Evolutionary conservation across 2,113 vertebrate genomes (phyloP), one percentile per base, ranked within the genome.

Genomic region (Nibea albiflora): DNA sequence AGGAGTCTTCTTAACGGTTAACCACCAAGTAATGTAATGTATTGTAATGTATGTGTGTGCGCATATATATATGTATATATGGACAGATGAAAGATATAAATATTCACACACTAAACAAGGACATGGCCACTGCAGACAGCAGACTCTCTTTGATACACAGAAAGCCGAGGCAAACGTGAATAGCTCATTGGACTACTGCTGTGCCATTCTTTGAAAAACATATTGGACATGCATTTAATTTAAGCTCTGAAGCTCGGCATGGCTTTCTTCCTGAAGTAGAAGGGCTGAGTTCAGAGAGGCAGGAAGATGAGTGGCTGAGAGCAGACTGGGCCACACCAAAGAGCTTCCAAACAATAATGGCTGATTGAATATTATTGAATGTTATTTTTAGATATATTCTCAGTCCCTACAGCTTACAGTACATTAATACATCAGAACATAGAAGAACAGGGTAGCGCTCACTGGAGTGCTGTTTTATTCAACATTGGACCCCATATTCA

Each of bases 151-250:
- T 94, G 88, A 93, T 90, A 86, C 80, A 72, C 60, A 65, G 58
- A 83, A 80, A 80, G 80, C 81, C 78, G 52, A 89, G 89, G 74
- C 86, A 91, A 89, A 94, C 88, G 52, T 76, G 31, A 90, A 90
- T 47, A 80, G 71, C 81, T 80, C 82, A 81, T 87, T 89, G 63
- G 65, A 66, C 68, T 84, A 50, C 67, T 75, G 74, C 76, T 84
- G 85, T 1, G 77, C 66, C 71, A 80, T 87, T 85, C 88, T 91
- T 89, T 92, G 76, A 86, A 83, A 87, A 87, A 86, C 71, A 90
- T 73, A 90, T 76, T 87, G 89, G 83, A 87, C 86, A 87, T 89
- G 88, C 67, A 84, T 87, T 93, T 90, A 76, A 90, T 91, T 87
- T 80, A 70, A 85, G 76, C 81, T 86, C 60, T 78, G 76, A 69